These are phyloP conservation scores for Telmatherina bonti DNA, from an alignment of 2,797 vertebrate genomes.

Conservation along the genomic window DNA sequence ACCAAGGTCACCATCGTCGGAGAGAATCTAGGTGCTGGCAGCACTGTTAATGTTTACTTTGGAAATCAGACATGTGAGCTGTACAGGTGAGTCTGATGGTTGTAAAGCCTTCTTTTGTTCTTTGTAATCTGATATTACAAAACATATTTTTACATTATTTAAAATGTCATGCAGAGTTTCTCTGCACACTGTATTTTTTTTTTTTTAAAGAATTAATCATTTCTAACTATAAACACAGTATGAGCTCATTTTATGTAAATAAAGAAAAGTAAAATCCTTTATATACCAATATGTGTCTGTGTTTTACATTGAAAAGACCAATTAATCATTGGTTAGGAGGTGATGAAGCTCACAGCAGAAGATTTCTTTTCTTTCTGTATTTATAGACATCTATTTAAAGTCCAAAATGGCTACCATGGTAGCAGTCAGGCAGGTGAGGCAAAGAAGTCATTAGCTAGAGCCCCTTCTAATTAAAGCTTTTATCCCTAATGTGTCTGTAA, in stretches of 20 bases:
- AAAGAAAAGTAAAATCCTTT: constrained; percentile 27
- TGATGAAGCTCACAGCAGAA: constrained; percentile 41
- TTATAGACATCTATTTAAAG: constrained; percentile 78
- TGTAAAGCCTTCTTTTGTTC: background rate
- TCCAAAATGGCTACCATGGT: constrained; percentile 61
- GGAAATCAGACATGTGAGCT: constrained; percentile 95
- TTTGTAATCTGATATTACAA: background rate
- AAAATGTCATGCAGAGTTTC: background rate
- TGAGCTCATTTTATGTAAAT: constrained; percentile 40
- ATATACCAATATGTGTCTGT: constrained; percentile 35
- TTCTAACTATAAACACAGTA: constrained; percentile 17
- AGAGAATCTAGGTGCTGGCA: constrained; percentile 90
- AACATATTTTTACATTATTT: constrained; percentile 2
- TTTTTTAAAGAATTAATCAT: constrained; percentile 19
- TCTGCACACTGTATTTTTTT: constrained; percentile 4
- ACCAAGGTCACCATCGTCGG: constrained; percentile 94
- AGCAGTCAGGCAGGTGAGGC: constrained; percentile 64
- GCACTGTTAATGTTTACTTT: constrained; percentile 87
- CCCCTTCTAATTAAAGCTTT: constrained; percentile 85
- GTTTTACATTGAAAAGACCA: constrained; percentile 36
- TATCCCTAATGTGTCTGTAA: constrained; percentile 80
- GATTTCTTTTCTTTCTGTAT: constrained; percentile 64
- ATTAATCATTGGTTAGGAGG: constrained; percentile 36
- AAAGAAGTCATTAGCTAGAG: constrained; percentile 68
- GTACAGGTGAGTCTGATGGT: constrained; percentile 85